Evolutionary conservation across 2,113 vertebrate species (phyloP).

Genomic region (Symphodus melops): DNA sequence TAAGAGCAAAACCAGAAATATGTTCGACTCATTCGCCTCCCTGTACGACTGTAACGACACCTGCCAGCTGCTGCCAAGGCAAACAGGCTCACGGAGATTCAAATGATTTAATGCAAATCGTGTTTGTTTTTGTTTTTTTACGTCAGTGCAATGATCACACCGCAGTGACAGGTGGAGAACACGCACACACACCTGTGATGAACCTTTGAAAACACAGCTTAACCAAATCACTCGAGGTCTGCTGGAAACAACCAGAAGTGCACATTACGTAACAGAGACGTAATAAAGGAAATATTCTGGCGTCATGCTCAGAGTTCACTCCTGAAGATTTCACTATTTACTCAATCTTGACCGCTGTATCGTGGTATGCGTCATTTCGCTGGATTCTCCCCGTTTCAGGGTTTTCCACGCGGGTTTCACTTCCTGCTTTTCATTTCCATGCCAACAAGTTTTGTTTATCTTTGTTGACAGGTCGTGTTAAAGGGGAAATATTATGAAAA

Average conservation of each 20-base stretch:
- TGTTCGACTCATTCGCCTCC: slow-evolving; percentile 10
- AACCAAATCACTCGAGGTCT: neutral
- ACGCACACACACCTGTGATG: slow-evolving; percentile 4
- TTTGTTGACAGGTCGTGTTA: slow-evolving; percentile 13
- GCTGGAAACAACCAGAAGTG: slow-evolving; percentile 1
- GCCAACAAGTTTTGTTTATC: slow-evolving; percentile 20
- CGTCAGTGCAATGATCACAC: neutral
- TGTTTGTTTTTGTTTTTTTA: neutral
- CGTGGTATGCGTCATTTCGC: too few species aligned
- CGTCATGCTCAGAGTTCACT: too few species aligned
- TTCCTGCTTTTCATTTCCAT: neutral
- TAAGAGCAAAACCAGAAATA: slow-evolving; percentile 37
- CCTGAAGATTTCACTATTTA: too few species aligned
- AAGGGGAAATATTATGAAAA: too few species aligned
- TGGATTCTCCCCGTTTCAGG: too few species aligned
- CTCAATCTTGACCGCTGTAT: too few species aligned
- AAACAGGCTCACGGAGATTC: slow-evolving; percentile 12
- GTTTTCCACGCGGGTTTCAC: too few species aligned
- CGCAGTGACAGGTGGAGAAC: neutral
- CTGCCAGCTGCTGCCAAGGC: slow-evolving; percentile 3
- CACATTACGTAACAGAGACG: neutral
- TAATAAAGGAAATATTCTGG: too few species aligned
- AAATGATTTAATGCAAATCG: slow-evolving; percentile 44
- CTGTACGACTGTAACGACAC: slow-evolving; percentile 8
- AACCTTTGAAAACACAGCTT: slow-evolving; percentile 1